Evolutionary conservation across 92 coral and sea anemone genomes (phyloP).

Genomic region (Porites cylindrica): DNA sequence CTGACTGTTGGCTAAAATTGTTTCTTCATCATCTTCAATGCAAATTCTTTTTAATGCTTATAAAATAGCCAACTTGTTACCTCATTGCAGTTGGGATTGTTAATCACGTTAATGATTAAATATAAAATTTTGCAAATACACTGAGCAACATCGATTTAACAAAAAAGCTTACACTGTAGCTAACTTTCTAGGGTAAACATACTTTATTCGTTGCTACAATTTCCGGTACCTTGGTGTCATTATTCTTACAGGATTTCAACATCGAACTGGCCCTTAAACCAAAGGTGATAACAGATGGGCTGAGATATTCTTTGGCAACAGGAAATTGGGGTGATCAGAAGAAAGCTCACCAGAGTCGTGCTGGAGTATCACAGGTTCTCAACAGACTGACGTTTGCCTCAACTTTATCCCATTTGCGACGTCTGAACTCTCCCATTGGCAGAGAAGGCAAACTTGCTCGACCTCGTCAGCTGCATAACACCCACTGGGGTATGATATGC

Average conservation of each 20-base stretch:
- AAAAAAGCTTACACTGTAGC: too few species aligned
- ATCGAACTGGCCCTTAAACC: slow-evolving; percentile 97
- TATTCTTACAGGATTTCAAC: slow-evolving; percentile 83
- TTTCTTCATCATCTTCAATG: too few species aligned
- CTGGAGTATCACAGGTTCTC: slow-evolving; percentile 99
- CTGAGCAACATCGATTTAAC: too few species aligned
- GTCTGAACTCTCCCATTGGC: slow-evolving; percentile 99
- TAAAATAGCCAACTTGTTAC: too few species aligned
- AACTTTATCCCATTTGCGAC: slow-evolving; percentile 94
- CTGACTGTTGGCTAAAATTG: too few species aligned
- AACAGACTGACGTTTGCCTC: slow-evolving; percentile 98
- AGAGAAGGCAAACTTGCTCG: slow-evolving; percentile 98
- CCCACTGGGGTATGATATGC: slow-evolving; percentile 99
- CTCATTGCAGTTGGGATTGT: too few species aligned
- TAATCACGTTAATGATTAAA: too few species aligned
- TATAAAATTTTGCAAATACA: too few species aligned
- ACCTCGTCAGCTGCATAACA: slow-evolving; percentile 97
- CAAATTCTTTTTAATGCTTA: too few species aligned
- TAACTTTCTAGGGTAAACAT: too few species aligned
- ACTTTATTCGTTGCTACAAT: too few species aligned
- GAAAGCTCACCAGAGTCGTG: slow-evolving; percentile 97
- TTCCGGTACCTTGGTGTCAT: too few species aligned
- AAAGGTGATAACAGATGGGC: slow-evolving; percentile 96
- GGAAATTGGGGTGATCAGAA: slow-evolving; percentile 99
- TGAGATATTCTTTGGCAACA: slow-evolving; percentile 94